A percentile compares a stretch with the other conserved stretches of the same genome.
Conservation (phyloP, 2,113 vertebrate species). For the Neodontobutis hainanensis region DNA sequence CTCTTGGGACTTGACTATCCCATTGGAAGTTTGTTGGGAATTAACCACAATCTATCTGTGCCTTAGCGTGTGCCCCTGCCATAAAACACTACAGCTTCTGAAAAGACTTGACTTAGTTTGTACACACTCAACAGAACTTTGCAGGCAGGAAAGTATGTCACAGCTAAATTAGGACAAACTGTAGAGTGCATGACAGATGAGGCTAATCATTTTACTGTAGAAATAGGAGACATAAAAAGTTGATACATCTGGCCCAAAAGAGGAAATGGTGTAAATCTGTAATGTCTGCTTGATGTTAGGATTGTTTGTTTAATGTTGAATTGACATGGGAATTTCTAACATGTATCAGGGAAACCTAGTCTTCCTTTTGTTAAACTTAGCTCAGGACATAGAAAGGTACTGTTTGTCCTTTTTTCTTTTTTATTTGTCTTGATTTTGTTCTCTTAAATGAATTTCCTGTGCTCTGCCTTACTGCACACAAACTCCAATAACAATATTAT, state of each 20-base stretch:
- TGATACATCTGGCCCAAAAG: conserved; percentile 23
- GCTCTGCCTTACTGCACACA: conserved; percentile 53
- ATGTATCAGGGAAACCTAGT: conserved; percentile 77
- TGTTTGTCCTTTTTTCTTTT: conserved; percentile 41
- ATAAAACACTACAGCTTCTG: conserved; percentile 38
- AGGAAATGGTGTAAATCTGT: conserved; percentile 30
- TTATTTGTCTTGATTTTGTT: conserved; percentile 10
- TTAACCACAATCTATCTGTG: conserved; percentile 59
- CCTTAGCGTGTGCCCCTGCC: conserved; percentile 64
- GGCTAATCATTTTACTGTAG: conserved; percentile 9
- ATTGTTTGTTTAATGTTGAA: conserved; percentile 57
- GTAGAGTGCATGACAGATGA: not conserved
- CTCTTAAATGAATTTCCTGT: conserved; percentile 39
- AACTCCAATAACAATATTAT: conserved; percentile 34
- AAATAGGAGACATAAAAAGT: conserved; percentile 5
- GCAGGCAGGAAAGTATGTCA: conserved; percentile 31
- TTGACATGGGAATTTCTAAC: conserved; percentile 68
- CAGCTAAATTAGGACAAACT: conserved; percentile 11
- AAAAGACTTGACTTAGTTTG: conserved; percentile 17
- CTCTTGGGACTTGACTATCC: conserved; percentile 20
- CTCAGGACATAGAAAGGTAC: conserved; percentile 72
- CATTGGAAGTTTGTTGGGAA: conserved; percentile 11
- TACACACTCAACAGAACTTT: conserved; percentile 12
- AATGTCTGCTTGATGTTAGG: conserved; percentile 38
- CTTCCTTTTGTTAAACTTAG: conserved; percentile 76